These are phyloP conservation scores for Myopa testacea DNA, from an alignment of 2,888 invertebrate genomes.

Conservation along the genomic window DNA sequence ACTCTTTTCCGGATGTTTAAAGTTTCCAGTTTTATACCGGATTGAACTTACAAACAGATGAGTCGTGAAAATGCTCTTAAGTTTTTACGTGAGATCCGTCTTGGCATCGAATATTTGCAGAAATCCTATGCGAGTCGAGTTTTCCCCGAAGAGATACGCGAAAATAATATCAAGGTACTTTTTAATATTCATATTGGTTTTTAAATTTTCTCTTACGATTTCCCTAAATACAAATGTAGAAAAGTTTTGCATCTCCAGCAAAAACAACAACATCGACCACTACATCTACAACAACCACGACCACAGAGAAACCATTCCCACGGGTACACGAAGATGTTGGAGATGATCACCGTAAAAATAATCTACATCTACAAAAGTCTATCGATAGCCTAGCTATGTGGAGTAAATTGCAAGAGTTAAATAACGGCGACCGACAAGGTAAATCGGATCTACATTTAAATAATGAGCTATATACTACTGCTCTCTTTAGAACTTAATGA, in stretches of 20 bases:
- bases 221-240: constrained; percentile 44
- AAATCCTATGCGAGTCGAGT: constrained; percentile 67
- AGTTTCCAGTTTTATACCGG: neutral
- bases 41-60: constrained; percentile 71
- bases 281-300: constrained; percentile 57
- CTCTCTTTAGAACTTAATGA: constrained; percentile 35
- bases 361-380: constrained; percentile 52
- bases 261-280: constrained; percentile 50
- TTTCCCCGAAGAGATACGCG: constrained; percentile 62
- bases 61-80: constrained; percentile 79
- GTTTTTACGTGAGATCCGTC: constrained; percentile 81
- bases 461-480: neutral
- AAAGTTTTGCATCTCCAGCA: constrained; percentile 42
- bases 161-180: constrained; percentile 60
- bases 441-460: constrained; percentile 16
- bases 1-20: neutral
- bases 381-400: constrained; percentile 63
- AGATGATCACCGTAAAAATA: constrained; percentile 45
- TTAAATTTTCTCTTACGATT: neutral
- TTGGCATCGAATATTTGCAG: constrained; percentile 79
- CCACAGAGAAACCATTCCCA: constrained; percentile 58
- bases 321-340: constrained; percentile 50
- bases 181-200: neutral
- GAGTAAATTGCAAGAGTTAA: constrained; percentile 62
- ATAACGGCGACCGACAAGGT: constrained; percentile 55